Conservation (phyloP, 2,113 vertebrate species). For the Ibidorhyncha struthersii region DNA sequence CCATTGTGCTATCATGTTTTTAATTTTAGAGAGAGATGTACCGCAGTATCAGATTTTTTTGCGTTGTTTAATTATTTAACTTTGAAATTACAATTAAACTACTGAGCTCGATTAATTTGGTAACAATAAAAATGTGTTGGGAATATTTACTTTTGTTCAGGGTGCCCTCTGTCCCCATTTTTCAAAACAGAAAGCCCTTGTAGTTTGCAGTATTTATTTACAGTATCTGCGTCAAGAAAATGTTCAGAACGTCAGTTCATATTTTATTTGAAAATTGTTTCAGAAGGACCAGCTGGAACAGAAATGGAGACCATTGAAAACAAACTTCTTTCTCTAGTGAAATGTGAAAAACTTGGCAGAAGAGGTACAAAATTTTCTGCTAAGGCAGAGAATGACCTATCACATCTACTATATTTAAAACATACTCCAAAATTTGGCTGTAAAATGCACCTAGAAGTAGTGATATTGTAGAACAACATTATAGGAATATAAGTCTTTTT, state of each 20-base stretch:
- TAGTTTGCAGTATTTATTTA: background rate
- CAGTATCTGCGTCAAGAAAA: conserved; percentile 34
- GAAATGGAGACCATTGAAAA: background rate
- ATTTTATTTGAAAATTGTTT: conserved; percentile 18
- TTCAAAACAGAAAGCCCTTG: background rate
- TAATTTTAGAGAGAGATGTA: background rate
- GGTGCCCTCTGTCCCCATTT: background rate
- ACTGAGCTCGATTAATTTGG: background rate
- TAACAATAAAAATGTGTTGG: background rate
- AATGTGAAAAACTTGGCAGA: background rate
- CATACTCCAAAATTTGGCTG: background rate
- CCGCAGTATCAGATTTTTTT: background rate
- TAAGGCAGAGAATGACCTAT: background rate
- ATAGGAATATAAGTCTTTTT: background rate
- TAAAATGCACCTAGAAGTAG: background rate
- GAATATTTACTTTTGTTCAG: conserved; percentile 6
- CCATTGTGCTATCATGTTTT: background rate
- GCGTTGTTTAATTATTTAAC: background rate
- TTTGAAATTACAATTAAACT: background rate
- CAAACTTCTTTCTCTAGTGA: conserved; percentile 29
- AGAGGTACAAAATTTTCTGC: background rate
- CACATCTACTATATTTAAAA: background rate
- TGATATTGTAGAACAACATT: background rate
- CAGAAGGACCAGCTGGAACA: conserved; percentile 27
- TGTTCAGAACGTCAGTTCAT: conserved; percentile 32